Conservation (phyloP, 2,113 vertebrate genomes). For the Myotis davidii region DNA sequence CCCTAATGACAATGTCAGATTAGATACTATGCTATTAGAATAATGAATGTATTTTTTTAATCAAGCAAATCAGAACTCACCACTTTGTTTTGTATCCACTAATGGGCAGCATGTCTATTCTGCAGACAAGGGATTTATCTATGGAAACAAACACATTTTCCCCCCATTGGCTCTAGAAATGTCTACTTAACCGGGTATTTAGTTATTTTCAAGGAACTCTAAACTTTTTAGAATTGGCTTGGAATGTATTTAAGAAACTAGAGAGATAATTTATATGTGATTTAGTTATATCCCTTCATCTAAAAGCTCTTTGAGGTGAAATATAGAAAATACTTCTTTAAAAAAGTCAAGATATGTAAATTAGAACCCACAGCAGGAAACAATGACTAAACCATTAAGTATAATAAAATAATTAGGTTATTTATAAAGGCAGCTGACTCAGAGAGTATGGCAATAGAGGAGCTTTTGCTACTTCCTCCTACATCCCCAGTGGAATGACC, state of each 20-base stretch:
- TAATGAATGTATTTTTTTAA: not conserved
- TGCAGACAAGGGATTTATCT: not conserved
- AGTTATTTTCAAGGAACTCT: not conserved
- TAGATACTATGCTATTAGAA: not conserved
- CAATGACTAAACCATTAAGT: not conserved
- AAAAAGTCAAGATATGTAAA: conserved; percentile 38
- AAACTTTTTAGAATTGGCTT: conserved; percentile 6
- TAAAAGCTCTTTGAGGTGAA: conserved; percentile 23
- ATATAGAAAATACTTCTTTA: not conserved
- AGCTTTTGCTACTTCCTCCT: not conserved
- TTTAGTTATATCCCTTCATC: not conserved
- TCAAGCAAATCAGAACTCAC: not conserved
- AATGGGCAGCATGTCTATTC: not conserved
- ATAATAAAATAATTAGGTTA: conserved; percentile 52
- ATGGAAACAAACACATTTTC: conserved; percentile 31
- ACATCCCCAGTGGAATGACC: not conserved
- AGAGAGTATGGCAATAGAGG: not conserved
- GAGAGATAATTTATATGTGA: not conserved
- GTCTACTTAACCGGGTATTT: not conserved
- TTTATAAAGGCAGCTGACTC: conserved; percentile 3
- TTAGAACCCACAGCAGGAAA: not conserved
- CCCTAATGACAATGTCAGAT: not conserved
- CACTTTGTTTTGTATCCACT: not conserved
- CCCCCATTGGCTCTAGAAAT: not conserved
- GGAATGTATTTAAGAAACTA: not conserved